phyloP scores from a whole-genome alignment of 2,113 vertebrate species.

The Phaetusa simplex region DNA sequence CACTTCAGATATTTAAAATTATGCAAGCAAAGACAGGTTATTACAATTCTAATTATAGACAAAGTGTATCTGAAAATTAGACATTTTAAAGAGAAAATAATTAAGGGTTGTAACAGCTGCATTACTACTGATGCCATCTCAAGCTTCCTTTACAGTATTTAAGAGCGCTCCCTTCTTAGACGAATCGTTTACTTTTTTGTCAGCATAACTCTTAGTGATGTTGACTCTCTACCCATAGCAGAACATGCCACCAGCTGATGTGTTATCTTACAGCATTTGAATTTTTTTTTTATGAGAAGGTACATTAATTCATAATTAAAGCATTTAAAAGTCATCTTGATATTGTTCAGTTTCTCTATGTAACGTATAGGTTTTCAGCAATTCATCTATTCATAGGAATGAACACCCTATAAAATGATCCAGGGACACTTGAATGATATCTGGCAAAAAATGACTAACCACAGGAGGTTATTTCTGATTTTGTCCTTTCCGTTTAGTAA shows the following conservation, averaged over 20 bases:
- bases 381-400: neutral
- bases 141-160: neutral
- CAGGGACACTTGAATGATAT: neutral
- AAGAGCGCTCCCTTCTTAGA: slow-evolving; percentile 43
- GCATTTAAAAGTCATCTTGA: neutral
- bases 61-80: slow-evolving; percentile 65
- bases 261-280: neutral
- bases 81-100: slow-evolving; percentile 66
- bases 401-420: neutral
- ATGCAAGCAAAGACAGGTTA: slow-evolving; percentile 63
- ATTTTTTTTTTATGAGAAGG: neutral
- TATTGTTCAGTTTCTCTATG: neutral
- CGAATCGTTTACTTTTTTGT: slow-evolving; percentile 13
- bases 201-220: neutral
- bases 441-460: neutral
- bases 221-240: slow-evolving; percentile 23
- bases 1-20: slow-evolving; percentile 64
- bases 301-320: neutral
- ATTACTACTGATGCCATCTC: slow-evolving; percentile 21
- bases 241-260: neutral
- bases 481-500: neutral
- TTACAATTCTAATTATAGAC: slow-evolving; percentile 71
- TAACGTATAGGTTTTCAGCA: neutral
- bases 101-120: slow-evolving; percentile 54
- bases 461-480: neutral